Percentiles rank a stretch among this genome's conserved stretches.
These are phyloP conservation scores for Perca schrenkii DNA, from an alignment of 2,113 vertebrate species.

Conservation along the genomic window DNA sequence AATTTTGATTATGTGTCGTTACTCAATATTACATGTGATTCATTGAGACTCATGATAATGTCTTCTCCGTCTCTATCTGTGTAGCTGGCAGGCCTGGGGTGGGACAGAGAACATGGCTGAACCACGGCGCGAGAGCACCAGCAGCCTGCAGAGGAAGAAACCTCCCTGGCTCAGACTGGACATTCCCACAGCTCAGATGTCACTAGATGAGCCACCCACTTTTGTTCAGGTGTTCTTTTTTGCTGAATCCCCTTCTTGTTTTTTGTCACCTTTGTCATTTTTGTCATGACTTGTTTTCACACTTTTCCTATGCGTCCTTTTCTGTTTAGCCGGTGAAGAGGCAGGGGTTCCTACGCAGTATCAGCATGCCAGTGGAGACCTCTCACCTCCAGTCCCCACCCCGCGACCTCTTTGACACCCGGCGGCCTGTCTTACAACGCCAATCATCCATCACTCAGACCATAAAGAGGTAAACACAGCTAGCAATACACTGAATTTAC, in stretches of 20 bases:
- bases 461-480: conserved; percentile 91
- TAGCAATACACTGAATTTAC: neutral
- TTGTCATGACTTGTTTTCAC: neutral
- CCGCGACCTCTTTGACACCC: conserved; percentile 82
- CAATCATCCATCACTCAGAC: conserved; percentile 98
- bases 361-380: conserved; percentile 95
- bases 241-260: neutral
- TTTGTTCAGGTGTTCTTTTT: conserved; percentile 86
- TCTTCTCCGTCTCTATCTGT: conserved; percentile 21
- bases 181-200: conserved; percentile 86
- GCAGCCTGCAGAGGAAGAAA: conserved; percentile 98
- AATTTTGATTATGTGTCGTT: neutral
- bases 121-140: conserved; percentile 90
- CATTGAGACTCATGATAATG: neutral
- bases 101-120: conserved; percentile 90
- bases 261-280: conserved; percentile 15
- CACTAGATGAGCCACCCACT: conserved; percentile 87
- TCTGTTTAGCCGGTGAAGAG: conserved; percentile 86
- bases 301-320: conserved; percentile 2
- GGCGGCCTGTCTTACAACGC: conserved; percentile 89
- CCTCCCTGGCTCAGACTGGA: conserved; percentile 96
- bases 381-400: conserved; percentile 87
- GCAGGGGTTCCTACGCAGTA: conserved; percentile 91
- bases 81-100: conserved; percentile 83
- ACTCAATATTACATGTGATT: neutral